phyloP scores from a whole-genome alignment of 2,888 invertebrate species.

The Cataglyphis cursor region DNA sequence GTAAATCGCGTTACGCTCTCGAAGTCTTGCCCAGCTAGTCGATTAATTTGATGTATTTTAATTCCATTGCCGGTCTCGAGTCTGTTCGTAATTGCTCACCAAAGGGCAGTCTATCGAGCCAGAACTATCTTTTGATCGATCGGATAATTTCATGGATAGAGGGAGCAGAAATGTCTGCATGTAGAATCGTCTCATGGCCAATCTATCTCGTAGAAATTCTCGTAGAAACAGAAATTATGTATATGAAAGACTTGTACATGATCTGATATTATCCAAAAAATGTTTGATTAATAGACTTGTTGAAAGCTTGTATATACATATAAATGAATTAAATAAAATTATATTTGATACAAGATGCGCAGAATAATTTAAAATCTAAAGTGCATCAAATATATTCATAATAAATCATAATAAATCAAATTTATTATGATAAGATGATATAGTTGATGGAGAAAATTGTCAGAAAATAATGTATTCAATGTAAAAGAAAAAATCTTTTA shows the following conservation, averaged over 20 bases:
- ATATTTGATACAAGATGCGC: not conserved
- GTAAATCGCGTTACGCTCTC: constrained; percentile 55
- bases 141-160: constrained; percentile 35
- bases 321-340: constrained; percentile 11
- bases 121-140: constrained; percentile 50
- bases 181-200: not conserved
- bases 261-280: constrained; percentile 2
- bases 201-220: not conserved
- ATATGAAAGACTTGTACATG: not conserved
- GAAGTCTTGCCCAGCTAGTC: constrained; percentile 41
- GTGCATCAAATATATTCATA: not conserved
- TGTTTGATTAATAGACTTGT: constrained; percentile 12
- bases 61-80: constrained; percentile 22
- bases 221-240: not conserved
- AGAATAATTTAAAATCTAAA: not conserved
- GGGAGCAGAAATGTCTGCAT: not conserved
- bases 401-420: constrained; percentile 24
- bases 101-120: constrained; percentile 26
- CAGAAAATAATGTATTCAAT: not conserved
- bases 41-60: constrained; percentile 57
- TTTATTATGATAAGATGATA: not conserved
- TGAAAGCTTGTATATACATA: not conserved
- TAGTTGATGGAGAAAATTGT: not conserved
- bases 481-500: not conserved
- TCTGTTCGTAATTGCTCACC: constrained; percentile 33